Evolutionary conservation across 2,113 vertebrate species (phyloP), one percentile per base, ranked within the genome.

Genomic region (Cochlearius cochlearius): DNA sequence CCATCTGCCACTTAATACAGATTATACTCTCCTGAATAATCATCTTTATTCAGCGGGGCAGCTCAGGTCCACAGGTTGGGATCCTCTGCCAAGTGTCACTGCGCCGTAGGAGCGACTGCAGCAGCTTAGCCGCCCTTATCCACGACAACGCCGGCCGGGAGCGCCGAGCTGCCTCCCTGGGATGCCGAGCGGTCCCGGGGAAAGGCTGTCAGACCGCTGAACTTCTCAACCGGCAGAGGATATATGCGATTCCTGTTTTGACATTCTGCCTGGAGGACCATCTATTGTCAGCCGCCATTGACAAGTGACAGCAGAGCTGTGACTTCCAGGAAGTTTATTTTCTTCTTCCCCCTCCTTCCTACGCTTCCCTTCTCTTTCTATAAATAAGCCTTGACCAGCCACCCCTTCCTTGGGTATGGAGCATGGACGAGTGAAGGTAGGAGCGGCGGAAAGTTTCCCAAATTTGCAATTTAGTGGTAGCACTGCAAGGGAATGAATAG

Each of bases 21-120:
- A 98, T 96, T 96, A 98, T 94, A 94, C 94, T 96, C 86, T 94
- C 96, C 95, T 91, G 94, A 98, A 97, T 98, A 98, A 98, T 98
- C 98, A 97, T 89, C 98, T 98, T 98, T 97, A 97, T 98, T 98
- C 86, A 80, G 93, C 38, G 45, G 98, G 97, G 98, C 98, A 98
- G 97, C 98, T 86, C 97, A 98, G 98, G 98, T 97, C 96, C 69
- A 36, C 96, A 96, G 97, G 97, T 98, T 97, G 94, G 91, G 82
- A 96, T 96, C 90, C 92, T 96, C 80, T 25, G 95, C 98, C 97
- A 96, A 97, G 89, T 95, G 98, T 95, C 94, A 45, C 79, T 94
- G 68, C 73, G 82, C 69, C 12, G 15, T 50, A 88, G 91, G 77
- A 91, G 78, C 63, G 36, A 78, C 94, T 81, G 60, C 86, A 76